These are phyloP conservation scores for Poecilus cupreus DNA, from an alignment of 2,888 invertebrate genomes.

Conservation along the genomic window DNA sequence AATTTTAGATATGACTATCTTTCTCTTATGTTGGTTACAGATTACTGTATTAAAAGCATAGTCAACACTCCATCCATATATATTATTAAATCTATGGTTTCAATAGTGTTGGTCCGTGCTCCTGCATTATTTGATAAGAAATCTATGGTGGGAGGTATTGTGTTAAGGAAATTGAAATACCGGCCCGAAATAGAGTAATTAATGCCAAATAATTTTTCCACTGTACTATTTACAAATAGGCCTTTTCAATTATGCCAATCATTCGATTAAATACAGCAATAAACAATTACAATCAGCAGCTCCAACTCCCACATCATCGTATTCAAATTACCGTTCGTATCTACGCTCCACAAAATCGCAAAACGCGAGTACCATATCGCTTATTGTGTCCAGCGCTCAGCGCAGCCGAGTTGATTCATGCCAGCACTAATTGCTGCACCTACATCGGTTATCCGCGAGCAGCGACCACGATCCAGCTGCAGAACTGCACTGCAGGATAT, in stretches of 20 bases:
- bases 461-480: slow-evolving; percentile 4
- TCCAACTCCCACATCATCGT: not conserved
- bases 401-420: slow-evolving; percentile 35
- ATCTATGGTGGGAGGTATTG: too few species aligned
- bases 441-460: slow-evolving; percentile 29
- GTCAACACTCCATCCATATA: too few species aligned
- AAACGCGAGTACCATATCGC: not conserved
- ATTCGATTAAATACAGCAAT: not conserved
- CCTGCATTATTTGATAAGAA: too few species aligned
- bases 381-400: not conserved
- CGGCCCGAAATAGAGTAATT: too few species aligned
- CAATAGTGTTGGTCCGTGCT: too few species aligned
- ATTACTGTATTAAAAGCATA: too few species aligned
- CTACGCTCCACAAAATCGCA: not conserved
- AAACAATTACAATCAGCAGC: not conserved
- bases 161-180: too few species aligned
- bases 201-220: too few species aligned
- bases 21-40: too few species aligned
- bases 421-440: slow-evolving; percentile 44
- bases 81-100: too few species aligned
- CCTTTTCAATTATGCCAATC: not conserved
- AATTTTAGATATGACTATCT: too few species aligned
- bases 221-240: too few species aligned
- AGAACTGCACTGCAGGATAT: slow-evolving; percentile 10
- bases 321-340: not conserved